Evolutionary conservation across 2,888 invertebrate genomes (phyloP), one percentile per base, ranked within the genome.

Genomic region (Leistus spinibarbis): DNA sequence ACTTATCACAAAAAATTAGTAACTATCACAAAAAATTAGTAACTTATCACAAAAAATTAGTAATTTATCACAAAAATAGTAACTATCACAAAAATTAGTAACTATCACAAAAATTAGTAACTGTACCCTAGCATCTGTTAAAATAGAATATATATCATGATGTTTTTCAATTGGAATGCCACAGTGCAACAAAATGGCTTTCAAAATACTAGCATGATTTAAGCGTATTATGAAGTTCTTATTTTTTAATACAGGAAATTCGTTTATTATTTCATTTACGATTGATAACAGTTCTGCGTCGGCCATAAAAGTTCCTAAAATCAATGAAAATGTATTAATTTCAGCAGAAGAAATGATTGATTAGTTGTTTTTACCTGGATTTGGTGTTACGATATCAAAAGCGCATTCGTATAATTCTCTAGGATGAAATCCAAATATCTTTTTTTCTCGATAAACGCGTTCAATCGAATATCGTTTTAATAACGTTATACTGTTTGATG

Each of bases 391-490:
- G 76, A 98, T 95, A 84, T 98, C 98, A 85, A 97, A 97, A 1
- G 95, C 95, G 85, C 96, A 96, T 84, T 97, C 97, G 74, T 92
- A 91, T 17, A 95, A 89, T 86, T 98, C 97, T 77, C 93, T 89
- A 0, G 98, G 98, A 85, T 97, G 96, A 80, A 94, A 93, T 0
- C 95, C 95, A 75, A 88, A 88, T 1, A 91, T 91, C 80, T 92
- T 91, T 79, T 92, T 91, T 82, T 96, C 94, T 76, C 96, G 88
- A 82, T 92, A 98, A 0, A 98, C 96, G 68, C 93, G 89, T 80
- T 95, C 96, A 4, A 98, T 91, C 0, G 93, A 90, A 84, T 95
- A 98, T 66, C 98, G 90, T 78, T 96, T 92, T 81, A 97, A 88
- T 80, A 91, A 89, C 64, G 90, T 91, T 0, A 95, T 90, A 2